Evolutionary conservation across 2,113 vertebrate species (phyloP).

Genomic region (Deroptyus accipitrinus): DNA sequence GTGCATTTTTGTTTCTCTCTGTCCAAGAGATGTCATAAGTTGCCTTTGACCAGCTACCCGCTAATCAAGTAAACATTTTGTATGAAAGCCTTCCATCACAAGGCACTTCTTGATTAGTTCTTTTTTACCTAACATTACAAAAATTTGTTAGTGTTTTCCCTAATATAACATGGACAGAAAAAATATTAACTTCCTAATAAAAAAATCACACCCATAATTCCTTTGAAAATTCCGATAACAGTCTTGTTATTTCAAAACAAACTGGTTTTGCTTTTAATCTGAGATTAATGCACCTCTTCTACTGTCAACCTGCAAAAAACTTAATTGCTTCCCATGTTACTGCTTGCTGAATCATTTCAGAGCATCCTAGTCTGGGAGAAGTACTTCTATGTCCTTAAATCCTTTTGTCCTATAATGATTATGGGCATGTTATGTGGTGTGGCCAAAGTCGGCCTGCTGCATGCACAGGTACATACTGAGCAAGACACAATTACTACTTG

Average conservation of each 20-base stretch:
- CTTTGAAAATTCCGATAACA: not conserved
- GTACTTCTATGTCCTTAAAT: not conserved
- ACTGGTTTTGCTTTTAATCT: not conserved
- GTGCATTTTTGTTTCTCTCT: slow-evolving; percentile 3
- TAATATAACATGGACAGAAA: not conserved
- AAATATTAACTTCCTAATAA: not conserved
- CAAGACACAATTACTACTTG: not conserved
- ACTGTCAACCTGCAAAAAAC: rapidly evolving
- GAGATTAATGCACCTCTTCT: not conserved
- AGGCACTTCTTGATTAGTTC: not conserved
- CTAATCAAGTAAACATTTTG: not conserved
- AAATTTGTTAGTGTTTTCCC: not conserved
- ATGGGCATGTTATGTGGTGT: not conserved
- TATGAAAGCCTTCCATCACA: not conserved
- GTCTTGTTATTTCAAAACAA: not conserved
- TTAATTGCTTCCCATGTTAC: not conserved
- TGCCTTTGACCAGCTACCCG: not conserved
- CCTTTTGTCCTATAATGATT: not conserved
- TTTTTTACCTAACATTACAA: not conserved
- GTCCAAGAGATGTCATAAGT: not conserved
- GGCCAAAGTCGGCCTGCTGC: not conserved
- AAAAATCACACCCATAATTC: not conserved
- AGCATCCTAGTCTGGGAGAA: not conserved
- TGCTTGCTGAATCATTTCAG: not conserved
- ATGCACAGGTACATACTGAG: not conserved